Base-by-base conservation (phyloP, 2,888 invertebrate species). In the Pristionchus fissidentatus region DNA sequence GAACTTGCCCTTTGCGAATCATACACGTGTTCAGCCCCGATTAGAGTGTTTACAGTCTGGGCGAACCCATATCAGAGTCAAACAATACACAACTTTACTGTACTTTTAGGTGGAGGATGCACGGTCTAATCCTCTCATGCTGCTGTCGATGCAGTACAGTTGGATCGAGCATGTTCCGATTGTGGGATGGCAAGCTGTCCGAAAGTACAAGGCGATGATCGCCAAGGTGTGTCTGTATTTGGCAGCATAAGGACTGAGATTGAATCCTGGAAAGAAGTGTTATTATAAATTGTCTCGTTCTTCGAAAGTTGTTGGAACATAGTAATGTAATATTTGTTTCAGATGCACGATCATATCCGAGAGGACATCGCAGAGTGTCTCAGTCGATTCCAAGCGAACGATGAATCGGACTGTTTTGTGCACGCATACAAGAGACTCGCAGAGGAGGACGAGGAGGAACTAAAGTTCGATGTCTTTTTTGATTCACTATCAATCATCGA, bases 321-420 rank as follows among this genome's bases (percentile, higher is more conserved):
- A 57, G 57, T 5, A 8, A 57, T 0, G 29, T 4, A 2, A 29
- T 4, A 3, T 29, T 57, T 26, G 10, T 26, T 29, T 57, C 38
- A 66, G 66, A 66, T 66, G 66, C 66, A 66, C 41, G 41, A 3
- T 32, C 66, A 66, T 19, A 66, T 66, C n/a, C 66, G 66, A 32
- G 41, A 66, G 66, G 66, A 66, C 35, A 66, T 66, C 22, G 32
- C 3, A 15, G 66, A 66, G 8, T 66, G 66, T 29, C 32, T 66
- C 35, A 32, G 22, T 19, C 22, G 66, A 66, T 66, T 38, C 41
- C 19, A 66, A 15, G 15, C 32, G 19, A 38, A 66, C n/a, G 38
- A 38, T 22, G 66, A 66, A 22, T 15, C 35, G 4, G 66, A 66
- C 35, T 66, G 66, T 38, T 38, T 66, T 29, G 66, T 66, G 13